A percentile compares a stretch with the other conserved stretches of the same genome.
Evolutionary conservation across 2,888 invertebrate genomes (phyloP).

Genomic region (Urechis unicinctus): DNA sequence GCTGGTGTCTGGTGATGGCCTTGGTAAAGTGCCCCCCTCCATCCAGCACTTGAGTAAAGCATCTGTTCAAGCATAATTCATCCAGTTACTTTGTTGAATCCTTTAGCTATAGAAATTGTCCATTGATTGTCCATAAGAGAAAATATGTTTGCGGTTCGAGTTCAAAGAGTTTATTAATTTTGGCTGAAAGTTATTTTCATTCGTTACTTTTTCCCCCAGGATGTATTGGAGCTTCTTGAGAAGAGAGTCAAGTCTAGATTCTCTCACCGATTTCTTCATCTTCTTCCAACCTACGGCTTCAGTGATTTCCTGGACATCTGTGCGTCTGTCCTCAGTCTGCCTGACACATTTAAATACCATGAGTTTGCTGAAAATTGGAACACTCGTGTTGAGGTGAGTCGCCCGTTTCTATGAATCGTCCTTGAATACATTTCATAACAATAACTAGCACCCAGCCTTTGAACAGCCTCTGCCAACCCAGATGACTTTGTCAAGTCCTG

Average conservation of each 20-base stretch:
- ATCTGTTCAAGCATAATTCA: too few relatives aligned
- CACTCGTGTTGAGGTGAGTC: slow-evolving; percentile 53
- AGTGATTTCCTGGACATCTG: slow-evolving; percentile 56
- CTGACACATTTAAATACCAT: slow-evolving; percentile 47
- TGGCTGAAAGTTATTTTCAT: neutral
- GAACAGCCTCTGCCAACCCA: too few relatives aligned
- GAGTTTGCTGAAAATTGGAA: slow-evolving; percentile 62
- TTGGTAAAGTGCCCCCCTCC: too few relatives aligned
- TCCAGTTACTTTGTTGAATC: too few relatives aligned
- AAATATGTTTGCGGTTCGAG: too few relatives aligned
- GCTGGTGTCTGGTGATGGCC: too few relatives aligned
- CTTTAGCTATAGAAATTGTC: too few relatives aligned
- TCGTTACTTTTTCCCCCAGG: slow-evolving; percentile 47
- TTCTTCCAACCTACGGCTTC: slow-evolving; percentile 63
- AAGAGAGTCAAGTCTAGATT: slow-evolving; percentile 92
- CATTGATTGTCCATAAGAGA: too few relatives aligned
- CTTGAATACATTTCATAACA: neutral
- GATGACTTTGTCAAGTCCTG: too few relatives aligned
- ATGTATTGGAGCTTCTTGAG: slow-evolving; percentile 84
- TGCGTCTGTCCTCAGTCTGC: slow-evolving; percentile 56
- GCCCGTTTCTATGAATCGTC: neutral
- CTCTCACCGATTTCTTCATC: slow-evolving; percentile 82
- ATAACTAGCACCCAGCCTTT: too few relatives aligned
- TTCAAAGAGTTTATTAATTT: too few relatives aligned
- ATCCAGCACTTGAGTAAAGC: too few relatives aligned